Conservation (phyloP, 2,888 invertebrate genomes). For the Brenthis hecate region DNA sequence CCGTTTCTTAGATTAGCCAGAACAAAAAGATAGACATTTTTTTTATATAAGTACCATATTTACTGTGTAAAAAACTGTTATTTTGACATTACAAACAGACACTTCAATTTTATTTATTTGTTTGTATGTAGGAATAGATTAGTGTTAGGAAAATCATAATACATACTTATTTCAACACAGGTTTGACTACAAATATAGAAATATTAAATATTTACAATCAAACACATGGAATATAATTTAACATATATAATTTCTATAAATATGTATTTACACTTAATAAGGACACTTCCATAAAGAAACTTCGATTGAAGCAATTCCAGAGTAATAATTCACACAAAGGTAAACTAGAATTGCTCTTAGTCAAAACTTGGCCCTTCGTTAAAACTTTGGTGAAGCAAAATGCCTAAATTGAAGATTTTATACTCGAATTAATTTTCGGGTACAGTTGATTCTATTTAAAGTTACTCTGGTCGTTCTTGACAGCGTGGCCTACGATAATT, state of each 20-base stretch:
- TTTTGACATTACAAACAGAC: no score
- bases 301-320: conserved; percentile 24
- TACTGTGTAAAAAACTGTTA: no score
- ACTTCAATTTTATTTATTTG: no score
- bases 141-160: not conserved
- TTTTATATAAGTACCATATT: no score
- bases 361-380: conserved; percentile 33
- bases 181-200: not conserved
- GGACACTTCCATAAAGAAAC: conserved; percentile 14
- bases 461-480: conserved; percentile 13
- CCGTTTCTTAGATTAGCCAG: no score
- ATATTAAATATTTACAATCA: not conserved
- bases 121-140: no score
- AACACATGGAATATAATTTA: not conserved
- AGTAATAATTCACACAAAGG: conserved; percentile 32
- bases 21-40: no score
- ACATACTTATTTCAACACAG: not conserved
- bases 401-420: conserved; percentile 47
- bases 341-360: conserved; percentile 30
- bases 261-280: conserved; percentile 4
- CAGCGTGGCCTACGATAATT: not conserved
- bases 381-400: conserved; percentile 41
- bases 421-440: conserved; percentile 47
- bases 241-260: not conserved
- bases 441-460: conserved; percentile 32